These are phyloP conservation scores for Pyrrhura leucotis DNA, from an alignment of 2,797 vertebrate genomes.

Conservation along the genomic window DNA sequence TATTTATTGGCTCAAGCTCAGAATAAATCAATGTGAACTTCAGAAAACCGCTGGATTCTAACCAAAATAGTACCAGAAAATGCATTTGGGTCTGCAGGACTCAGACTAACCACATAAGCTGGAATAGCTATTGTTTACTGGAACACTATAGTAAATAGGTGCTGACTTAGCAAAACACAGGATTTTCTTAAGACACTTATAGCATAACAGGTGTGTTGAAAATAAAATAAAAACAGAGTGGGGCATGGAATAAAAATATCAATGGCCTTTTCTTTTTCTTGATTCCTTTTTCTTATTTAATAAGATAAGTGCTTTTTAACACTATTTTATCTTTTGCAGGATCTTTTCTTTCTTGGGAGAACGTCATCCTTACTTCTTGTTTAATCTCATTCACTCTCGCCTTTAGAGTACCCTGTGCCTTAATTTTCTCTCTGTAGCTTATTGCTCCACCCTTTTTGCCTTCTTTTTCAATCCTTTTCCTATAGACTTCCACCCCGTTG, in stretches of 20 bases:
- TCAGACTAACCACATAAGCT: not conserved
- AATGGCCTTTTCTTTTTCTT: not conserved
- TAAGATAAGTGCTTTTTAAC: not conserved
- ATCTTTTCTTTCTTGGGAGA: not conserved
- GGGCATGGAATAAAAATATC: not conserved
- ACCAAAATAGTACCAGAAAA: conserved; percentile 1
- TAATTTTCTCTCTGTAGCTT: not conserved
- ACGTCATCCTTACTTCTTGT: not conserved
- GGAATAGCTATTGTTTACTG: not conserved
- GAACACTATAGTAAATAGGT: not conserved
- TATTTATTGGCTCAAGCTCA: not conserved
- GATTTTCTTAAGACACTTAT: not conserved
- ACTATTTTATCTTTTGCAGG: not conserved
- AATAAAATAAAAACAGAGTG: not conserved
- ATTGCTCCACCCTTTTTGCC: not conserved
- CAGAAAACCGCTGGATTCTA: not conserved
- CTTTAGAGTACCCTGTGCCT: not conserved
- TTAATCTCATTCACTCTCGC: not conserved
- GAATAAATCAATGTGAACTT: not conserved
- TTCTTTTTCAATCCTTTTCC: not conserved
- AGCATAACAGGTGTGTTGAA: not conserved
- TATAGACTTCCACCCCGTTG: not conserved
- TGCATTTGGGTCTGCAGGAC: not conserved
- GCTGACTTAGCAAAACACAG: not conserved
- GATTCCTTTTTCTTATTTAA: not conserved